Evolutionary conservation across 1,140 invertebrate species (phyloP), one percentile per base, ranked within the genome.

Genomic region (Venturia canescens): DNA sequence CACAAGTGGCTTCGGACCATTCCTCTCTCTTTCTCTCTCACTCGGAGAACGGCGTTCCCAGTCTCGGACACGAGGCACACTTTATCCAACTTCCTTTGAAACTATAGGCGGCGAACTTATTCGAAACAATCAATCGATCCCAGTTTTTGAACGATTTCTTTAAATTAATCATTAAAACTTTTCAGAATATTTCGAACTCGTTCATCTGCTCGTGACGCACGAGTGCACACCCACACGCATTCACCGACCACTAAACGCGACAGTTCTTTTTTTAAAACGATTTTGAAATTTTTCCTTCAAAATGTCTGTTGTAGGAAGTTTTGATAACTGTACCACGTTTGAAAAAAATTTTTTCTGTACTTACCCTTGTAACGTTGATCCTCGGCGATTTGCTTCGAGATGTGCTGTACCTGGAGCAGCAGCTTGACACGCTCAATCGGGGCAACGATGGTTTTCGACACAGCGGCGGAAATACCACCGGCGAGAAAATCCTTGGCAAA

Each of bases 381-480:
- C 79, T 93, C 94, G 18, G 95, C 79, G 86, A 98, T 97, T 91
- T 97, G 96, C 93, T 97, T 97, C 84, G 94, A 96, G 75, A 96
- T 95, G 92, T 97, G 95, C 92, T 97, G 97, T 79, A 97, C 96
- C 92, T 97, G 97, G 72, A 98, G 94, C 74, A 98, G 93, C 60
- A 98, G 92, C 90, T 98, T 98, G 31, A 98, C 97, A 88, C 97
- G 93, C 91, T 98, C 97, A 86, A 98, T 98, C 0, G 97, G 96
- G 11, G 96, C 96, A 26, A 97, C 96, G 16, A 95, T 94, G 21
- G 97, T 97, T 89, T 98, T 98, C 21, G 97, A 97, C 67, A 97
- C 94, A 4, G 97, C 97, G 31, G 97, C 97, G 31, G 97, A 95
- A 79, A 97, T 93, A 84, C 97, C 97, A 86, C 96, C 96, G 75